These are phyloP conservation scores for Ia io DNA, from an alignment of 2,113 vertebrate species.

Conservation along the genomic window DNA sequence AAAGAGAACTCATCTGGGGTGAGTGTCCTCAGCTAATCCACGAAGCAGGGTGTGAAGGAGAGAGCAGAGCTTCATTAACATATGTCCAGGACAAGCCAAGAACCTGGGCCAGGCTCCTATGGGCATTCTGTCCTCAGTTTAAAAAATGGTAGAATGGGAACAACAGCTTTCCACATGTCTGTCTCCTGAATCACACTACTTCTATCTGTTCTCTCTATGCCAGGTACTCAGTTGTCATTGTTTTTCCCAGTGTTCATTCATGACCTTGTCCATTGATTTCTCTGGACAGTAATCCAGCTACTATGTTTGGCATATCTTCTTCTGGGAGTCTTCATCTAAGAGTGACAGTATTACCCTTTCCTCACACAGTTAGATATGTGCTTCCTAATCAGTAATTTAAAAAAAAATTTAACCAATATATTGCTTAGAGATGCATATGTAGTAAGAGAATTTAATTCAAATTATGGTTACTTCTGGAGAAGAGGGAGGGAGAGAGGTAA, in stretches of 20 bases:
- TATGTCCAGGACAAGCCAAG: not conserved
- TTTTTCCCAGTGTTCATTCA: not conserved
- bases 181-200: not conserved
- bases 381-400: not conserved
- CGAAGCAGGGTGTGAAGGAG: not conserved
- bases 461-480: not conserved
- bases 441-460: not conserved
- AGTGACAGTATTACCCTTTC: not conserved
- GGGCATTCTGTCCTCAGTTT: not conserved
- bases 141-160: not conserved
- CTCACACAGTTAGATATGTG: not conserved
- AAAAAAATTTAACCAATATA: not conserved
- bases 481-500: not conserved
- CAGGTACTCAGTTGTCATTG: not conserved
- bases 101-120: not conserved
- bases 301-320: not conserved
- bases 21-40: not conserved
- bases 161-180: not conserved
- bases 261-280: not conserved
- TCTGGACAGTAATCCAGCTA: not conserved
- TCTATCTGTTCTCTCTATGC: not conserved
- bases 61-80: not conserved
- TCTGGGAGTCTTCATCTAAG: not conserved
- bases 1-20: not conserved
- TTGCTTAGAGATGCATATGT: not conserved